phyloP scores from a whole-genome alignment of 2,797 vertebrate species.

The Sarcoramphus papa region DNA sequence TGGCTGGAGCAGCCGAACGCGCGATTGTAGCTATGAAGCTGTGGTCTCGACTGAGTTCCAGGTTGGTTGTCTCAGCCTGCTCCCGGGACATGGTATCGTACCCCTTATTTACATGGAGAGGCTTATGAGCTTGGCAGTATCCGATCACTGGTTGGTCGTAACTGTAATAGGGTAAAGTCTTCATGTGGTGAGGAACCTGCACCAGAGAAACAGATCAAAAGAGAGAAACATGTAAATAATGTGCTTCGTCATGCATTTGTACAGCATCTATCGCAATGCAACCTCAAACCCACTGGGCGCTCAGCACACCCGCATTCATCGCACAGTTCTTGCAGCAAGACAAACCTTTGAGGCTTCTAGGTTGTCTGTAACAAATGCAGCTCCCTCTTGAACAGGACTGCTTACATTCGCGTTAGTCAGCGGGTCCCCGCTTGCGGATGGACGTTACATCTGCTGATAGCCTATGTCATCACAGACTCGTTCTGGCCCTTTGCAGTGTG shows the following conservation, averaged over 20 bases:
- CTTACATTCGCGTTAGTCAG: accelerated
- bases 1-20: constrained; percentile 77
- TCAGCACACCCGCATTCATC: accelerated
- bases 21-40: constrained; percentile 80
- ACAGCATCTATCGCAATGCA: accelerated
- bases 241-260: accelerated
- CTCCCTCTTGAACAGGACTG: not conserved
- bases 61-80: constrained; percentile 51
- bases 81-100: constrained; percentile 77
- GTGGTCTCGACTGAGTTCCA: constrained; percentile 76
- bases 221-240: not conserved
- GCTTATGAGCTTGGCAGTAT: constrained; percentile 91
- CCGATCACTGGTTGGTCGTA: constrained; percentile 88
- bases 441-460: accelerated
- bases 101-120: constrained; percentile 83
- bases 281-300: not conserved
- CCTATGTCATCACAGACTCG: accelerated
- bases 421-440: accelerated
- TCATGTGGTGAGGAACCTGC: constrained; percentile 88
- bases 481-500: accelerated
- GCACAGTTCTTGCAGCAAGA: not conserved
- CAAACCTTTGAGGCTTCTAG: not conserved
- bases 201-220: not conserved
- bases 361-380: accelerated
- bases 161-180: constrained; percentile 86